Conservation (phyloP, 2,888 invertebrate genomes). For the Leptopilina drosophilae region DNA sequence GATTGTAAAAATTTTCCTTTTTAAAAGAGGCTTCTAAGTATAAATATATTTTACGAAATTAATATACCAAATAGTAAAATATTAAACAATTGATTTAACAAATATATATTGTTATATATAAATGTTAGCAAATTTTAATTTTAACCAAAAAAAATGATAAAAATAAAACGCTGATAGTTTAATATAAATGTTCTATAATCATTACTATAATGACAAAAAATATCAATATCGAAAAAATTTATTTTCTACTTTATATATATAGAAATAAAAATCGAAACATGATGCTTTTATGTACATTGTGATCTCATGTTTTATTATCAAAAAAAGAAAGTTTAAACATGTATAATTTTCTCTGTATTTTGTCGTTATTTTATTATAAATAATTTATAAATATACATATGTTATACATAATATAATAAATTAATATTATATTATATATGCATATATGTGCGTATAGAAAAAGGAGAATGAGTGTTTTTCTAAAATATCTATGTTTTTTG, state of each 20-base stretch:
- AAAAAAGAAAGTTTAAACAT: neutral
- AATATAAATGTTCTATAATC: too few relatives aligned
- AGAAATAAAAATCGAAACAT: neutral
- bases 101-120: too few relatives aligned
- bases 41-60: neutral
- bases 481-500: neutral
- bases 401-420: too few relatives aligned
- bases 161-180: too few relatives aligned
- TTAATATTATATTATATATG: too few relatives aligned
- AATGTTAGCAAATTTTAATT: too few relatives aligned
- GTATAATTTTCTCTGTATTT: neutral
- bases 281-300: slow-evolving; percentile 5
- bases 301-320: neutral
- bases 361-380: neutral
- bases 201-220: too few relatives aligned
- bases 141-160: too few relatives aligned
- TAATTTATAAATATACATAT: too few relatives aligned
- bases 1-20: too few relatives aligned
- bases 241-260: too few relatives aligned
- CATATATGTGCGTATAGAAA: neutral
- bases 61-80: neutral
- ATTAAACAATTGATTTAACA: too few relatives aligned
- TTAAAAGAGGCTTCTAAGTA: neutral
- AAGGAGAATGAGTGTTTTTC: neutral
- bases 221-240: neutral